These are phyloP conservation scores for Ophion slaviceki DNA, from an alignment of 2,888 invertebrate genomes.

Conservation along the genomic window DNA sequence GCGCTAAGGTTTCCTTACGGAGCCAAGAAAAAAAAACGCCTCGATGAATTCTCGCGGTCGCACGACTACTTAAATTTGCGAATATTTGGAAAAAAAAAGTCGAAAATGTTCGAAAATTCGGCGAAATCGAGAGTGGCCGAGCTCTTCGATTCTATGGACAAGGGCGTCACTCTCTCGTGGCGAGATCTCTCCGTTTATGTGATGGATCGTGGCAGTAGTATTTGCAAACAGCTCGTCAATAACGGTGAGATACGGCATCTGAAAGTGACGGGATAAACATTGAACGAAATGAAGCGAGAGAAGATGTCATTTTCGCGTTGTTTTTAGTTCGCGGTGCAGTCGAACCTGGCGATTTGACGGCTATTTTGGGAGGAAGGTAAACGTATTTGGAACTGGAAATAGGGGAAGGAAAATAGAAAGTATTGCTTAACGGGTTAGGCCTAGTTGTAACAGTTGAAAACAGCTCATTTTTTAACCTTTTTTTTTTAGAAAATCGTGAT, in stretches of 20 bases:
- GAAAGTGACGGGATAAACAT: not conserved
- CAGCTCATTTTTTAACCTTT: too few relatives aligned
- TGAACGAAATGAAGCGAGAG: not conserved
- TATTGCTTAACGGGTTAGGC: not conserved
- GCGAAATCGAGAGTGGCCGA: slow-evolving; percentile 29
- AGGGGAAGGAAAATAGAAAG: slow-evolving; percentile 17
- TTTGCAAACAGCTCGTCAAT: slow-evolving; percentile 90
- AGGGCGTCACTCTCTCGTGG: slow-evolving; percentile 92
- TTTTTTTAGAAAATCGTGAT: too few relatives aligned
- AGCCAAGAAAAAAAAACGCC: slow-evolving; percentile 21
- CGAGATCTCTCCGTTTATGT: slow-evolving; percentile 91
- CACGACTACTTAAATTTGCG: not conserved
- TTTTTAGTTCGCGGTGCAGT: slow-evolving; percentile 91
- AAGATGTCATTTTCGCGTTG: slow-evolving; percentile 20
- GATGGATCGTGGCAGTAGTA: slow-evolving; percentile 79
- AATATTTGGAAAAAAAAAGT: not conserved
- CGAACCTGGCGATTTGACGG: slow-evolving; percentile 92
- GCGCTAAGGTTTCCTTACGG: slow-evolving; percentile 67
- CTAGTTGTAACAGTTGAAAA: too few relatives aligned
- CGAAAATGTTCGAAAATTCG: slow-evolving; percentile 52
- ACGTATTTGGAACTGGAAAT: not conserved
- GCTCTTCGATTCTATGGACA: slow-evolving; percentile 70
- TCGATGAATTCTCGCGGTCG: not conserved
- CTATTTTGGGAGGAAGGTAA: slow-evolving; percentile 93
- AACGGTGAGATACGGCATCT: slow-evolving; percentile 85